These are phyloP conservation scores for Acleris laterana DNA, from an alignment of 2,888 invertebrate species.

Conservation along the genomic window DNA sequence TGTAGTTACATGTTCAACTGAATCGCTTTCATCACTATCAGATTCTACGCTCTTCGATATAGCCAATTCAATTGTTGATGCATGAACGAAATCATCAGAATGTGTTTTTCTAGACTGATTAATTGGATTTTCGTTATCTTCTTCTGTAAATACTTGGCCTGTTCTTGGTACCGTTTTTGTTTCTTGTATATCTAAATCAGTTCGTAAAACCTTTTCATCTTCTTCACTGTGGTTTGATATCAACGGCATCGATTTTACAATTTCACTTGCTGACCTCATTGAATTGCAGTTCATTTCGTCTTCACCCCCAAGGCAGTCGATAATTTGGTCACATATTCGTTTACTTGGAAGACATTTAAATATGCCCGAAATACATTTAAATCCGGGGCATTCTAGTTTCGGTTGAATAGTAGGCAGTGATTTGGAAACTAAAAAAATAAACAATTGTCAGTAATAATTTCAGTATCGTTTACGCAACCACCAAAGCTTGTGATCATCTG, in stretches of 20 bases:
- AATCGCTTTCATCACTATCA: slow-evolving; percentile 33
- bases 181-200: background rate
- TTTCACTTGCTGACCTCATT: slow-evolving; percentile 43
- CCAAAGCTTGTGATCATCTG: too few species aligned
- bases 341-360: slow-evolving; percentile 87
- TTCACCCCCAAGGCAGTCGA: slow-evolving; percentile 91
- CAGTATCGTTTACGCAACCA: too few species aligned
- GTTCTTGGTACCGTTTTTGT: background rate
- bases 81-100: slow-evolving; percentile 47
- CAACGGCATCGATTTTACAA: slow-evolving; percentile 29
- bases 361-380: slow-evolving; percentile 87
- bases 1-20: slow-evolving; percentile 48
- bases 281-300: slow-evolving; percentile 89
- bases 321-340: slow-evolving; percentile 88
- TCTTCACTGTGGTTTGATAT: background rate
- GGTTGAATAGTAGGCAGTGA: slow-evolving; percentile 79
- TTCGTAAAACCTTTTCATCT: background rate
- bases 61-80: slow-evolving; percentile 56
- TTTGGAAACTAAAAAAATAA: slow-evolving; percentile 69
- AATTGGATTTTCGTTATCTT: background rate
- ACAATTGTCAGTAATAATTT: background rate
- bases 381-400: slow-evolving; percentile 88
- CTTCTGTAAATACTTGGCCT: background rate
- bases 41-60: slow-evolving; percentile 48
- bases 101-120: background rate